Evolutionary conservation across 2,797 vertebrate genomes (phyloP), one percentile per base, ranked within the genome.

Genomic region (Kryptolebias ocellatus): DNA sequence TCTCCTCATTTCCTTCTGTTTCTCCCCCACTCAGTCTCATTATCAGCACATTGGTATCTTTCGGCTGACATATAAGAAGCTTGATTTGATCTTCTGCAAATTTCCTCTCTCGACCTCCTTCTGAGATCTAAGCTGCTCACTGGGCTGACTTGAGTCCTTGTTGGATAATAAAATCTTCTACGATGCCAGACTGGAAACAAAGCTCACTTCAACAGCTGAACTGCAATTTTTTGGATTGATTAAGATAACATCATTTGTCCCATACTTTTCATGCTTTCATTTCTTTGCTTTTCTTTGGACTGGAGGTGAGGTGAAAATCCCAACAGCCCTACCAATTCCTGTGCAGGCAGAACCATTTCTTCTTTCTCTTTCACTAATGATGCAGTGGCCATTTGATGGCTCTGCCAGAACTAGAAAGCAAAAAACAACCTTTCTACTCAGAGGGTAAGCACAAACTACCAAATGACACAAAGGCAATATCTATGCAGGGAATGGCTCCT

Each of bases 31-130:
- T 27, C 15, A 9, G 4, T 31, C 46, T 73, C 54, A 73, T 67
- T 67, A 69, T 83, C 67, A 60, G 31, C 53, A 51, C 17, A 44
- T 59, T 74, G 29, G 51, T 45, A 67, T 70, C 55, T 73, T 66
- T 80, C 58, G 70, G 50, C 54, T 58, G 60, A 68, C 56, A 78
- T 29, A 28, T 52, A 61, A 29, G 24, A 68, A 53, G 58, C 63
- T n/a, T 46, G 79, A 78, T 70, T 59, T 74, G 55, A 80, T 57
- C 70, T 70, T 65, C 37, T n/a, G n/a, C 69, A 17, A 29, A 70
- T 51, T 68, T 80, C 45, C 53, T 74, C 67, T 64, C 61, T 53
- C n/a, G 65, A 74, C 70, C 72, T 63, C 67, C 51, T 27, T 76
- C 58, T 54, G 46, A 69, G 71, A 64, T 37, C 17, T 60, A 49